These are phyloP conservation scores for Sweltsa coloradensis DNA, from an alignment of 1,140 invertebrate species.

Conservation along the genomic window DNA sequence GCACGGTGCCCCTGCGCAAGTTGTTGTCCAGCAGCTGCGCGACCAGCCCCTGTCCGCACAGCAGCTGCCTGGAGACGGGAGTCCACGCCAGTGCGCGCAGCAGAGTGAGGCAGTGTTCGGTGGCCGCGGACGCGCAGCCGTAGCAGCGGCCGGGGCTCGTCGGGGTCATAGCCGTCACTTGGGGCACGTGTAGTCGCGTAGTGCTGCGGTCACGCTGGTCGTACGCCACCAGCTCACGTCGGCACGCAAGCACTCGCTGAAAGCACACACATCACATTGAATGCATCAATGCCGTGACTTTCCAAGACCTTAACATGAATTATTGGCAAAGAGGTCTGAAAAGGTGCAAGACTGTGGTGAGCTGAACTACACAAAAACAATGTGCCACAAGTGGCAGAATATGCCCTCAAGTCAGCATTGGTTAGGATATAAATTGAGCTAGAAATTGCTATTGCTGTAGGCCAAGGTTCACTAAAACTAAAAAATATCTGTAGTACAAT, in stretches of 20 bases:
- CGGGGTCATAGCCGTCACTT: constrained; percentile 21
- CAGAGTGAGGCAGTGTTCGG: constrained; percentile 87
- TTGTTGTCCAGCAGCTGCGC: constrained; percentile 86
- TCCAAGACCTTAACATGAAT: no score
- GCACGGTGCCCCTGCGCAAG: constrained; percentile 62
- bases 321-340: no score
- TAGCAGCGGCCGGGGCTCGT: constrained; percentile 50
- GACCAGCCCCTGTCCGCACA: constrained; percentile 79
- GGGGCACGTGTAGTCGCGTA: constrained; percentile 27
- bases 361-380: neutral
- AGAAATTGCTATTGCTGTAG: no score
- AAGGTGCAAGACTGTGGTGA: neutral
- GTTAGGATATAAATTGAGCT: no score
- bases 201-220: constrained; percentile 55
- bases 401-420: no score
- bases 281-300: no score
- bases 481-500: no score
- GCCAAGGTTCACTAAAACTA: no score
- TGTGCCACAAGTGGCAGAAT: neutral
- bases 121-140: constrained; percentile 73
- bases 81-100: constrained; percentile 84
- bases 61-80: constrained; percentile 54
- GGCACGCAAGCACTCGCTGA: constrained; percentile 75
- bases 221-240: constrained; percentile 83
- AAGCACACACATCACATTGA: constrained; percentile 9